Base-by-base conservation (phyloP, 2,797 vertebrate species). In the Knipowitschia caucasica region DNA sequence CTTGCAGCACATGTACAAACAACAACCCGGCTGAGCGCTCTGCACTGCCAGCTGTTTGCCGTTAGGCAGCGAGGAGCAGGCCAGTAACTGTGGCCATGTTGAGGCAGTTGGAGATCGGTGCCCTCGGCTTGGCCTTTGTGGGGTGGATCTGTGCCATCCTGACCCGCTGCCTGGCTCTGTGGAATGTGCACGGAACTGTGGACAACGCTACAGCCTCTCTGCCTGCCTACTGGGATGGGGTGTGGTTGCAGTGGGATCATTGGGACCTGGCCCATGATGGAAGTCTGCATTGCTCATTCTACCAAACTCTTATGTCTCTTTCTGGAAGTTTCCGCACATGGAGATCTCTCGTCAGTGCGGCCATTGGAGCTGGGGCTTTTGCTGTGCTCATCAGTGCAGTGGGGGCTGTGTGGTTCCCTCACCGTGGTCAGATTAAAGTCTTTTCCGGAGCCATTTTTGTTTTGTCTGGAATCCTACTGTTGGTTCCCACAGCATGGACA, bases 171-270 rank as follows among this genome's bases (percentile, higher is more conserved):
- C 73, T 98, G 71, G 91, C 95, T 42, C 91, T 98, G 90, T 98
- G 96, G 96, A 86, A 80, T 1, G 94, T 94, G 44, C 94, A 91
- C 0, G 93, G 94, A 39, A 91, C 91, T 18, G 30, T 96, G 1
- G 89, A 93, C 51, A 94, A 93, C 89, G 84, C 81, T 81, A 98
- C 94, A 0, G 93, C 95, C 26, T 81, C 88, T 4, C 88, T 96
- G 2, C 93, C 95, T 47, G 92, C 92, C 65, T 91, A 94, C 84
- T 98, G 94, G 95, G 95, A 98, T 10, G 95, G 95, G 46, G 93
- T 97, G 67, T 99, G 96, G 95, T 91, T 98, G 89, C 88, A 86
- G 67, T 99, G 95, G 65, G 93, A 96, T 75, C 92, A 88, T 80
- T 99, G 96, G 64, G 93, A 96, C 76, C 79, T 98, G 67, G 89